These are phyloP conservation scores for Apostichopus japonicus DNA, from an alignment of 35 echinoderm and acorn worm genomes.

Conservation along the genomic window DNA sequence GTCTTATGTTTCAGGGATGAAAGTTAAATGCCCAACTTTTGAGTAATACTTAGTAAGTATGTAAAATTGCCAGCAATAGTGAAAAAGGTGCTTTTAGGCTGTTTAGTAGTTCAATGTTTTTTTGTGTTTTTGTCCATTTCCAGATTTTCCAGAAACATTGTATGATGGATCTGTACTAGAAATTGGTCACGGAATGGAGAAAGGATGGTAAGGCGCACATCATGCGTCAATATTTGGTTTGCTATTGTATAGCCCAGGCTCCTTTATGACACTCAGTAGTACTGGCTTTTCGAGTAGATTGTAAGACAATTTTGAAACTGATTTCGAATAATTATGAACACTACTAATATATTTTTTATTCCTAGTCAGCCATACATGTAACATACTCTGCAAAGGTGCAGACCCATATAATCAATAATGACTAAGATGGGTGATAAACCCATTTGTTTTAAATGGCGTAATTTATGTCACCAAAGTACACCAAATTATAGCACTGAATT, in stretches of 20 bases:
- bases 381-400: no score
- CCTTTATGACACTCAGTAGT: neutral
- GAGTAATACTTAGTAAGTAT: neutral
- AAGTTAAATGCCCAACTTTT: neutral
- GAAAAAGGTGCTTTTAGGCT: no score
- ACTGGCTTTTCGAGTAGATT: neutral
- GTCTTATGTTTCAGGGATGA: neutral
- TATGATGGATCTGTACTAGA: neutral
- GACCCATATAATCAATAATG: no score
- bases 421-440: no score
- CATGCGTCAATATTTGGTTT: neutral
- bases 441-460: no score
- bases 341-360: neutral
- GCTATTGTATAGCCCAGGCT: neutral
- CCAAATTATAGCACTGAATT: no score
- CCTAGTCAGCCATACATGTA: neutral
- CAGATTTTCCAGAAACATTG: neutral
- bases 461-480: no score
- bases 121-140: neutral
- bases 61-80: no score
- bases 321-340: neutral
- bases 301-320: no score
- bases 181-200: neutral
- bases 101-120: neutral
- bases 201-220: neutral